A percentile compares a stretch with the other conserved stretches of the same genome.
phyloP scores from a whole-genome alignment of 2,113 vertebrate genomes.

The Ovis aries region DNA sequence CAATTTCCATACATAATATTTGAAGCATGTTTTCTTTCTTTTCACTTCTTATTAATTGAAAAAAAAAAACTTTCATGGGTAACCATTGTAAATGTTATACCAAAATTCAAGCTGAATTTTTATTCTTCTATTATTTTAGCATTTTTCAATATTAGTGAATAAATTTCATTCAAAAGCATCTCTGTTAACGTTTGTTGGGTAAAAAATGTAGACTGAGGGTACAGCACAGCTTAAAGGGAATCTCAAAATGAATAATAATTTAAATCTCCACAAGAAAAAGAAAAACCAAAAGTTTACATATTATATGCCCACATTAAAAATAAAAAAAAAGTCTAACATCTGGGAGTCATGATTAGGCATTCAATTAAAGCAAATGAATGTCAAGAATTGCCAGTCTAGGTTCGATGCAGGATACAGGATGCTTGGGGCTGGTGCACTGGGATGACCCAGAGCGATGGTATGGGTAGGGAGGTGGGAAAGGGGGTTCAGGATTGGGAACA shows the following conservation, averaged over 20 bases:
- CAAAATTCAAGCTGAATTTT: neutral
- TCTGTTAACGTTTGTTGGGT: neutral
- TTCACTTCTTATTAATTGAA: neutral
- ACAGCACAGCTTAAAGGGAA: neutral
- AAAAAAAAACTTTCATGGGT: neutral
- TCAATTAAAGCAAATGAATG: slow-evolving; percentile 16
- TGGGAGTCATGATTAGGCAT: neutral
- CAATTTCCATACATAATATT: neutral
- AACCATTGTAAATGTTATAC: neutral
- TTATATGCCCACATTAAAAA: neutral
- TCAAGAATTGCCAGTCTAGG: neutral
- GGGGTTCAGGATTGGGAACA: no score
- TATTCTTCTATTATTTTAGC: neutral
- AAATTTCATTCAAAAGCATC: neutral
- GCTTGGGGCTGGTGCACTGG: no score
- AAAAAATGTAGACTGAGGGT: neutral
- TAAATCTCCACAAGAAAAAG: neutral
- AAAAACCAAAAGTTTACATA: neutral
- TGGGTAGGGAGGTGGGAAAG: no score
- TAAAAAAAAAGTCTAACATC: neutral
- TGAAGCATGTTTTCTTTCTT: neutral
- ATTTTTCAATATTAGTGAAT: neutral
- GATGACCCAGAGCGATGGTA: no score
- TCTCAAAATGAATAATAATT: neutral
- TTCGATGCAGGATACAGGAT: no score